phyloP scores from a whole-genome alignment of 2,113 vertebrate genomes.

The Podiceps cristatus region DNA sequence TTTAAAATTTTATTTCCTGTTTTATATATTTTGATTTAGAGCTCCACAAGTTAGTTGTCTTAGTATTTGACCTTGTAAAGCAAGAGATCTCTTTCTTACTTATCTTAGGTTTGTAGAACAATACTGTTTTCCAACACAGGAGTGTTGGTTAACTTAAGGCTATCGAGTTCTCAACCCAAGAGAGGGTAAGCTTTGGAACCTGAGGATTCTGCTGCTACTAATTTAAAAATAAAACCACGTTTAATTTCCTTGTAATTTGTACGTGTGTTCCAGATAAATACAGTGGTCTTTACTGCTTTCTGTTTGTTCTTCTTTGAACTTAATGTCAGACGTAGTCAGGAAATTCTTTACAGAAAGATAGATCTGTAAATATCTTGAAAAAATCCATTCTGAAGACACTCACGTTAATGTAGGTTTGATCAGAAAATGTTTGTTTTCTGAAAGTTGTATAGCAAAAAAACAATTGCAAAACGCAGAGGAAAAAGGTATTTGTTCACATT shows the following conservation, averaged over 20 bases:
- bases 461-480: background rate
- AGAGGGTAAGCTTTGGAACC: background rate
- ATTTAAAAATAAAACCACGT: background rate
- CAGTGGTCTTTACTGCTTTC: background rate
- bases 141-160: background rate
- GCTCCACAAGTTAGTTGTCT: background rate
- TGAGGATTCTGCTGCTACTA: background rate
- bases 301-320: background rate
- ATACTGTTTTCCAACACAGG: background rate
- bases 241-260: background rate
- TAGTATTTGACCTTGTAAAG: background rate
- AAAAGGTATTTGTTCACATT: accelerated
- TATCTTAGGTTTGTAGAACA: background rate
- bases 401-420: background rate
- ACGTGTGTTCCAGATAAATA: background rate
- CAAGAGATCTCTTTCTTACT: background rate
- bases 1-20: background rate
- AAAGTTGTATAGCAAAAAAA: background rate
- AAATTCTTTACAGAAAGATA: background rate
- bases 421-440: background rate
- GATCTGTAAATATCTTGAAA: background rate
- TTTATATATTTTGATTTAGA: background rate
- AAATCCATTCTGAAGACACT: background rate
- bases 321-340: background rate
- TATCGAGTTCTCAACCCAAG: background rate